Evolutionary conservation across 2,113 vertebrate genomes (phyloP), one percentile per base, ranked within the genome.

Genomic region (Rafetus swinhoei): DNA sequence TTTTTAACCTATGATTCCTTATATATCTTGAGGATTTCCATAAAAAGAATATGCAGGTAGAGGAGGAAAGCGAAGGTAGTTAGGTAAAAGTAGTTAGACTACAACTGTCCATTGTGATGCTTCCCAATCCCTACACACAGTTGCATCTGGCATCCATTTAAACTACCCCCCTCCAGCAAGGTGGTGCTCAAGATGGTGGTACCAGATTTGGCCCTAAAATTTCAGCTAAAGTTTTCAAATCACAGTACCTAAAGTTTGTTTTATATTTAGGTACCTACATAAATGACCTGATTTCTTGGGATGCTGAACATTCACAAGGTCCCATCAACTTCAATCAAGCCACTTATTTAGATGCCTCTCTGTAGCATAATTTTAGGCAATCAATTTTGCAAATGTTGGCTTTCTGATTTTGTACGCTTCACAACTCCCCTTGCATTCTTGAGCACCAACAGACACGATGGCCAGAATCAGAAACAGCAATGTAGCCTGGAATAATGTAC

Each of bases 271-370:
- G 81, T 16, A 1, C 52, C 0, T 5, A 9, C 0, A 4, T 32
- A 16, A 12, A 55, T 59, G 25, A 13, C 1, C 0, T 0, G 60
- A 81, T 53, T 45, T 87, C 50, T 22, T 50, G 53, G 3, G 0
- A 0, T 0, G 55, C 14, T 45, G 10, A 80, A 80, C 5, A 77
- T 50, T 39, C 39, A 50, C 39, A 50, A 77, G 74, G 24, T 77
- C 74, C 9, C 56, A 60, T 39, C n/a, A 27, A 27, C 56, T 12
- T 27, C 35, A 59, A 27, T 18, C 56, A 11, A 9, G 8, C 56
- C 56, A 18, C 35, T 59, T 39, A 57, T 35, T 24, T 25, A 16
- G n/a, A 57, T 39, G 35, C 80, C n/a, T 2, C 12, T 7, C 39
- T 27, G 8, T 8, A 10, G 25, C 9, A 15, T 10, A 45, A 27